A percentile compares a stretch with the other conserved stretches of the same genome.
These are phyloP conservation scores for Cichlasoma orientale DNA, from an alignment of 2,797 vertebrate species.

Conservation along the genomic window DNA sequence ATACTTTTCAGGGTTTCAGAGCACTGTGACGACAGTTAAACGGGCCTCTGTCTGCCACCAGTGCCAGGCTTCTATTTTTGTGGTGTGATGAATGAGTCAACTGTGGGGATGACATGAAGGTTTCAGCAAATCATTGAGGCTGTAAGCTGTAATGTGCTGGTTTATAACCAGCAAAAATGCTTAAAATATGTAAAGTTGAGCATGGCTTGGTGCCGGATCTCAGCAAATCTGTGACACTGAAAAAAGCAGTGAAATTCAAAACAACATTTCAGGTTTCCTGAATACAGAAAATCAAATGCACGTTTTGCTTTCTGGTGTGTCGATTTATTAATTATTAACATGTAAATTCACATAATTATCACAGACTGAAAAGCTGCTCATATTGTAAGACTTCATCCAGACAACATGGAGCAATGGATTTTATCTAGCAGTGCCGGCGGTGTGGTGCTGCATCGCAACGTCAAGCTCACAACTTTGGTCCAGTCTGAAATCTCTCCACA, in stretches of 20 bases:
- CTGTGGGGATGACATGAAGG: slow-evolving; percentile 16
- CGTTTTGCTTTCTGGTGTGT: not conserved
- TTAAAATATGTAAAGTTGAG: not conserved
- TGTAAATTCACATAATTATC: not conserved
- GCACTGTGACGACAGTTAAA: slow-evolving; percentile 3
- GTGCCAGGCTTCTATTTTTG: slow-evolving; percentile 18
- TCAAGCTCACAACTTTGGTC: not conserved
- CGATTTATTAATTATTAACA: not conserved
- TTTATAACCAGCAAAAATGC: not conserved
- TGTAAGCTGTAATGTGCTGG: slow-evolving; percentile 9
- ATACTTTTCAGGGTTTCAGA: slow-evolving; percentile 23
- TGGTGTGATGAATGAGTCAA: slow-evolving; percentile 16
- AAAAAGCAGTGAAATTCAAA: not conserved
- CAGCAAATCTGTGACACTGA: not conserved
- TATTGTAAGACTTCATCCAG: not conserved
- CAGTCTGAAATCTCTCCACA: not conserved
- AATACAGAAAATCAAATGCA: not conserved
- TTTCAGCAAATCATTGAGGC: slow-evolving; percentile 15
- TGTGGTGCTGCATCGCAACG: too few species aligned
- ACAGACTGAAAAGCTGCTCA: not conserved
- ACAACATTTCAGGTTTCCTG: not conserved
- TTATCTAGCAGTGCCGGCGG: not conserved
- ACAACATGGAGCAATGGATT: not conserved
- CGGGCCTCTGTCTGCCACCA: not conserved
- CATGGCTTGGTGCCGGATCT: not conserved